These are phyloP conservation scores for Protobothrops mucrosquamatus DNA, from an alignment of 2,113 vertebrate genomes.

Conservation along the genomic window DNA sequence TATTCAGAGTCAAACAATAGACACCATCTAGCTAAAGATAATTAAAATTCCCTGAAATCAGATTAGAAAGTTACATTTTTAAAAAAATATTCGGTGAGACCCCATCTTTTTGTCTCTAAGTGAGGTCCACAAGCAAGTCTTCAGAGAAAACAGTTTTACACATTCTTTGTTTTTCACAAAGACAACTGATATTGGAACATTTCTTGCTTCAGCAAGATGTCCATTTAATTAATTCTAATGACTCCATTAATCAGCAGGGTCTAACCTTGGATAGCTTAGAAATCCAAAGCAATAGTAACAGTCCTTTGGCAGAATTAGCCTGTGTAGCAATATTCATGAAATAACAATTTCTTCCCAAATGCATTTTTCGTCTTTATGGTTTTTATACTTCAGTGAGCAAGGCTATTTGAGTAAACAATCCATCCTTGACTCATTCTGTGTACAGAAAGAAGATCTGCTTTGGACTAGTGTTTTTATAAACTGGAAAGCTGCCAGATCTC, in stretches of 20 bases:
- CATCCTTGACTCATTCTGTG: conserved; percentile 63
- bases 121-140: not conserved
- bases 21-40: not conserved
- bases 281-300: not conserved
- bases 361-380: conserved; percentile 52
- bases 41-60: not conserved
- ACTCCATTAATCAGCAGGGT: not conserved
- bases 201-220: not conserved
- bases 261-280: not conserved
- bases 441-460: conserved; percentile 61
- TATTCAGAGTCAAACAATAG: not conserved
- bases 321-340: conserved; percentile 51
- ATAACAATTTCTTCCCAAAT: conserved; percentile 52
- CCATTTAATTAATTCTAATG: not conserved
- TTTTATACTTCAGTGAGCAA: conserved; percentile 64
- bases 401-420: conserved; percentile 69
- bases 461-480: conserved; percentile 73
- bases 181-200: not conserved
- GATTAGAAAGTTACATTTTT: not conserved
- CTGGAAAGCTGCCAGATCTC: conserved; percentile 70
- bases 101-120: not conserved
- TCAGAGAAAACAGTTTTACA: not conserved
- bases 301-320: not conserved
- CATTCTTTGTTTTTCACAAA: not conserved
- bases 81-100: not conserved